Percentiles rank a stretch among this genome's conserved stretches.
Evolutionary conservation across 1,140 invertebrate species (phyloP).

Genomic region (Prorops nasuta): DNA sequence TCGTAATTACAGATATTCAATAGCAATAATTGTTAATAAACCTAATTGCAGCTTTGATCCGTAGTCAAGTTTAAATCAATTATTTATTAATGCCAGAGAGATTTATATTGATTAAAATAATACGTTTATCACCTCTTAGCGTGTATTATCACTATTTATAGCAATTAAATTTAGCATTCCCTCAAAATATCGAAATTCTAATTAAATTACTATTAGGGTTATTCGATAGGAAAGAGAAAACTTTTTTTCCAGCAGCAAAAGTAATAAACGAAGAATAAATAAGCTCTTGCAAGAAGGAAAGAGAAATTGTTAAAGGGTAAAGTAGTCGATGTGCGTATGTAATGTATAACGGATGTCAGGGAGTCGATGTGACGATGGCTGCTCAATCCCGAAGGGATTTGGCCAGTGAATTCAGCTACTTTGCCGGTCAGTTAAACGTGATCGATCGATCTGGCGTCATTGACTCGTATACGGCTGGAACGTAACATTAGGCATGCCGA

Average conservation of each 20-base stretch:
- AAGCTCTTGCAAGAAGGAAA: neutral
- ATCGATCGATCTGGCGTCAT: constrained; percentile 25
- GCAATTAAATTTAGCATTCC: no score
- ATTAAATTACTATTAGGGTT: no score
- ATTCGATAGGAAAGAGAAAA: neutral
- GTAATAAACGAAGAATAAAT: neutral
- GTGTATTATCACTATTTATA: no score
- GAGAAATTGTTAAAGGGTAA: neutral
- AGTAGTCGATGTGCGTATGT: neutral
- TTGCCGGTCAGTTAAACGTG: constrained; percentile 14
- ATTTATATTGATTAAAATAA: no score
- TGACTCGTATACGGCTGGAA: constrained; percentile 21
- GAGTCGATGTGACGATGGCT: neutral
- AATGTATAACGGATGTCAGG: no score
- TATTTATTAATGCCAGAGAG: no score
- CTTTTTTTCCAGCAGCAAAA: neutral
- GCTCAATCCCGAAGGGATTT: constrained; percentile 17
- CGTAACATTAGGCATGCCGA: constrained; percentile 18
- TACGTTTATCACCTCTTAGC: no score
- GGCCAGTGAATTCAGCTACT: constrained; percentile 13
- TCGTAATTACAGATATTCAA: no score
- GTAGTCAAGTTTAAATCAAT: no score
- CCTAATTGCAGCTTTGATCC: no score
- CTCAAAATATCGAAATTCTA: no score
- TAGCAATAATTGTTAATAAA: no score